Conservation (phyloP, 2,797 vertebrate species). For the Hippoglossus hippoglossus region DNA sequence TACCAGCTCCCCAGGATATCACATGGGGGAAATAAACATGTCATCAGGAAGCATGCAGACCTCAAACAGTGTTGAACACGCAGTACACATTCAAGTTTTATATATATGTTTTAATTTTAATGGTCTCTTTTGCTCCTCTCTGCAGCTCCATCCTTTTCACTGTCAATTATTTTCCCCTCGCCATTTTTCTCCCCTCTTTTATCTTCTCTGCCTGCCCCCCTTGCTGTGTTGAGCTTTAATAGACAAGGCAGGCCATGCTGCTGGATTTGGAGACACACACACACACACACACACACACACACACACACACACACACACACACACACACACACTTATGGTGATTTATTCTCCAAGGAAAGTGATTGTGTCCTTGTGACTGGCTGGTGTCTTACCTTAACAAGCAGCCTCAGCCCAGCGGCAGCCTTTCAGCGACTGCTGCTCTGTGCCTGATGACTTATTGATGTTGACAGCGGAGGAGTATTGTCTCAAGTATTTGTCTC, state of each 20-base stretch:
- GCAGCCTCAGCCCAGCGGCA: slow-evolving; percentile 5
- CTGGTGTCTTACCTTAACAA: slow-evolving; percentile 8
- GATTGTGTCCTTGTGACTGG: slow-evolving; percentile 3
- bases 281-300: background rate
- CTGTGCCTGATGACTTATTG: slow-evolving; percentile 50
- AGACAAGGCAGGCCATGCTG: slow-evolving; percentile 35
- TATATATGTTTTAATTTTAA: background rate
- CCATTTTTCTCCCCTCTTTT: background rate
- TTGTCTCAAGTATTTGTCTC: slow-evolving; percentile 40
- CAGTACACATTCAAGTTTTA: background rate
- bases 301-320: background rate
- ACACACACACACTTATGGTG: background rate
- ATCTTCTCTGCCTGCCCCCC: background rate
- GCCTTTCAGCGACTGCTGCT: slow-evolving; percentile 16
- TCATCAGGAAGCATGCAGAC: background rate
- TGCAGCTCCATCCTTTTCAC: background rate
- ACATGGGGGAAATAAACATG: background rate
- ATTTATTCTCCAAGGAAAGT: slow-evolving; percentile 29
- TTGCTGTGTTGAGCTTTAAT: slow-evolving; percentile 51
- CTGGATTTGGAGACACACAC: slow-evolving; percentile 37
- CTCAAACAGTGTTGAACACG: background rate
- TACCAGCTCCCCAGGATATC: background rate
- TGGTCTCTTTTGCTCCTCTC: background rate
- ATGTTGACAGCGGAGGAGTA: slow-evolving; percentile 45
- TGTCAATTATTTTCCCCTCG: slow-evolving; percentile 10